Evolutionary conservation across 2,888 invertebrate species (phyloP).

Genomic region (Serripes groenlandicus): DNA sequence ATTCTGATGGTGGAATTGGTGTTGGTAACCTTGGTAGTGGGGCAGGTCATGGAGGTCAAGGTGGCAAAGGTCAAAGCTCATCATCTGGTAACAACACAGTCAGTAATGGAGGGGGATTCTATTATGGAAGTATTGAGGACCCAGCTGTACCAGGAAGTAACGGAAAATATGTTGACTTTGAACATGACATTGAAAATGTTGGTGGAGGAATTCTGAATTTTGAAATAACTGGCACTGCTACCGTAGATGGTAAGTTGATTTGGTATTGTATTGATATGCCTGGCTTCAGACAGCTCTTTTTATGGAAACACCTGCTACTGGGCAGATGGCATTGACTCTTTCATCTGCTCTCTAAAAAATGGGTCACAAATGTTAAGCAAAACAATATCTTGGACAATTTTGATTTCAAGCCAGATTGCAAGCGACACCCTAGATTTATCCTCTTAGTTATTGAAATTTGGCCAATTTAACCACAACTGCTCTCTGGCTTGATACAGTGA

Average conservation of each 20-base stretch:
- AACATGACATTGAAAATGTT: constrained; percentile 23
- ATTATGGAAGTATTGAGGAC: constrained; percentile 65
- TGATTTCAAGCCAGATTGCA: too few relatives aligned
- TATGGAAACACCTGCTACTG: too few relatives aligned
- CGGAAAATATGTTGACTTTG: constrained; percentile 43
- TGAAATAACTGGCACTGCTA: constrained; percentile 48
- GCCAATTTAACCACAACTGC: too few relatives aligned
- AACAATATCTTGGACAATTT: too few relatives aligned
- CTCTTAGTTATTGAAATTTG: too few relatives aligned
- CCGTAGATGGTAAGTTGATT: constrained; percentile 72
- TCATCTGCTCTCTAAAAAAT: too few relatives aligned
- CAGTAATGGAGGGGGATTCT: constrained; percentile 63
- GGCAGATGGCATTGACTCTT: too few relatives aligned
- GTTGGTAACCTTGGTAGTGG: constrained; percentile 72
- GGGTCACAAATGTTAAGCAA: too few relatives aligned
- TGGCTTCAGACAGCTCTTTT: background rate
- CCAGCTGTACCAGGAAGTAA: constrained; percentile 72
- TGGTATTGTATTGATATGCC: background rate
- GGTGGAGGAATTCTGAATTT: constrained; percentile 76
- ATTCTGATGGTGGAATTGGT: constrained; percentile 63
- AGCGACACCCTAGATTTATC: too few relatives aligned
- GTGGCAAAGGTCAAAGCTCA: constrained; percentile 60
- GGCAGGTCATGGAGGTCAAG: constrained; percentile 78
- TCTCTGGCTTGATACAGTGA: too few relatives aligned
- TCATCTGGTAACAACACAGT: too few relatives aligned